Evolutionary conservation across 1,140 invertebrate genomes (phyloP), one percentile per base, ranked within the genome.

Genomic region (Apocrypta bakeri): DNA sequence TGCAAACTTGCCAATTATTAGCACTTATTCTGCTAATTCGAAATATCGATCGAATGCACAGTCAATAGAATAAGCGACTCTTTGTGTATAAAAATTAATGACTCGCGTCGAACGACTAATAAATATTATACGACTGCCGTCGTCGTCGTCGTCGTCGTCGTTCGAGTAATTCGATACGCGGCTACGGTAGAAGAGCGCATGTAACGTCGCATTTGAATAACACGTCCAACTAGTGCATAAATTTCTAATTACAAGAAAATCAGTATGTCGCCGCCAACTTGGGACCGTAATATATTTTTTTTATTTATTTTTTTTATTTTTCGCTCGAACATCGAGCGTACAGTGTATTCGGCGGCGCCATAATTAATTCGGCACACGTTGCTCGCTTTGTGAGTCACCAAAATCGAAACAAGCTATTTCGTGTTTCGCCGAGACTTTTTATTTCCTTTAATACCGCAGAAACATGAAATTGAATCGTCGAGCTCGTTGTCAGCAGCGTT

Each of bases 151-250:
- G 17, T 1, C 6, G 25, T 25, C 11, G n/a, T n/a, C n/a, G 33
- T 37, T 37, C 33, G 33, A 37, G 33, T 37, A 37, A 37, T 37
- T 9, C 48, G 78, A 87, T 87, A 88, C 83, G 86, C 85, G 83
- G 80, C 42, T 81, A 78, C 82, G 31, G 29, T 74, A 86, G 48
- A 88, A 82, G 85, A 87, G 85, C 71, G 69, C 48, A 73, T 85
- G 84, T 87, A 88, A 84, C 90, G 89, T 90, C 90, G 90, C 90
- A 91, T 91, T 91, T 91, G 90, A 91, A 91, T 91, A 91, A 91
- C 90, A 91, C 78, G 88, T 72, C 86, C 73, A 90, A 90, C 88
- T 90, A 91, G 89, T 90, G 89, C 90, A 91, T 91, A 91, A 90
- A 91, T 91, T 91, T 91, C 87, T 91, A 91, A 91, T 91, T 91